Evolutionary conservation across 2,797 vertebrate species (phyloP).

Genomic region (Leptoclinus maculatus): DNA sequence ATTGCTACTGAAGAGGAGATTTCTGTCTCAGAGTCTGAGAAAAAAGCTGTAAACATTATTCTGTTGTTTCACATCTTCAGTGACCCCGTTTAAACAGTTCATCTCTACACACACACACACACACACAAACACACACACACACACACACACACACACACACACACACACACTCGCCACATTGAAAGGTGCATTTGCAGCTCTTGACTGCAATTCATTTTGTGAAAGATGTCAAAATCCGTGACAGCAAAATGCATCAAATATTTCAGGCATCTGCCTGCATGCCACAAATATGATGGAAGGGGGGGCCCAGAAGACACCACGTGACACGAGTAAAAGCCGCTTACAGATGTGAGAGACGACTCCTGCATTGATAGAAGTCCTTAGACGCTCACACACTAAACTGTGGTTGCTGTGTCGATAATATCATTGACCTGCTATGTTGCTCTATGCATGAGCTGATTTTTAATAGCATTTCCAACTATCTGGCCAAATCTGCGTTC

Average conservation of each 20-base stretch:
- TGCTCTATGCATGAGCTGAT: constrained; percentile 4
- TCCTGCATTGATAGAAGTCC: not conserved
- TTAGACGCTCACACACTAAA: constrained; percentile 17
- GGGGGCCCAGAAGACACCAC: not conserved
- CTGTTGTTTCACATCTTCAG: too few relatives aligned
- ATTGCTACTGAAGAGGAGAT: too few relatives aligned
- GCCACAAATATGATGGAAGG: not conserved
- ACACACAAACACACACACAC: too few relatives aligned
- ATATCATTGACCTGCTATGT: constrained; percentile 38
- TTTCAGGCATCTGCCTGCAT: constrained; percentile 7
- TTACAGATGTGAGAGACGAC: not conserved
- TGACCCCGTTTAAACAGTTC: not conserved
- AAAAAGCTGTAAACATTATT: too few relatives aligned
- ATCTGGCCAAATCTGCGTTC: constrained; percentile 42
- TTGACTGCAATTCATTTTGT: constrained; percentile 11
- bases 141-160: too few relatives aligned
- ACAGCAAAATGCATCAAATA: constrained; percentile 21
- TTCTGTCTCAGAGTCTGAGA: too few relatives aligned
- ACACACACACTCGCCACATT: too few relatives aligned
- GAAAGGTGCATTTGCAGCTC: not conserved
- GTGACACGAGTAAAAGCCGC: not conserved
- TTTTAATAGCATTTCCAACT: constrained; percentile 51
- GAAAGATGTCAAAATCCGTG: constrained; percentile 21
- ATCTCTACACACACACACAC: not conserved
- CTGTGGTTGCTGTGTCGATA: constrained; percentile 19